Base-by-base conservation (phyloP, 2,888 invertebrate species). In the Dioctria linearis region DNA sequence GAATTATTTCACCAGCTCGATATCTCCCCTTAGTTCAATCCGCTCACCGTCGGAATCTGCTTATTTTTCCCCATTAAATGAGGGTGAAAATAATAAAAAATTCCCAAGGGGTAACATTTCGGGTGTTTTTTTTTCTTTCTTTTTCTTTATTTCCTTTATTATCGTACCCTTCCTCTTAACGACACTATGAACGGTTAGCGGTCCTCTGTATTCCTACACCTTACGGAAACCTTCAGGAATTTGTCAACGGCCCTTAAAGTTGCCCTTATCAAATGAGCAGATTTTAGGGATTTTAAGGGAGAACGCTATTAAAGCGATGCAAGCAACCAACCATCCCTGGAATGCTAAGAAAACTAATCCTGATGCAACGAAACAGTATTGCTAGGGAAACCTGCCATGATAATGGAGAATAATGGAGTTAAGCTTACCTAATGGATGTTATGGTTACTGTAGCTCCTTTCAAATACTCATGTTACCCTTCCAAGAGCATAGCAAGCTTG, bases 391-490 rank as follows among this genome's bases (percentile, higher is more conserved):
- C 61, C 63, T 76, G 63, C 76, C 63, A 76, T 63, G 43, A 63
- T 76, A 76, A 63, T 76, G 63, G 76, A 63, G 76, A 76, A 76
- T 76, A 76, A 76, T 76, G 76, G 76, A 76, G 76, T 76, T 76
- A 76, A 76, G 76, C 76, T 76, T 63, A 13, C 63, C 63, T 76
- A 76, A 76, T 76, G 76, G 76, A 76, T 76, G 76, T 57, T 37
- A 76, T 76, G 63, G 76, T 76, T 76, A 76, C 76, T 76, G 63
- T 51, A 76, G 61, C 76, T 76, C 63, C 63, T 76, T 76, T 61
- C 61, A 49, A 59, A 76, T 63, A 46, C 63, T 63, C 76, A 61
- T 76, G 63, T 76, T 76, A 46, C 49, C 49, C 76, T 25, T 49
- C 8, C 59, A 57, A 59, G 63, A 63, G 57, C 49, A 63, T 37